Conservation (phyloP, 2,113 vertebrate genomes). For the Tyrannus savana region DNA sequence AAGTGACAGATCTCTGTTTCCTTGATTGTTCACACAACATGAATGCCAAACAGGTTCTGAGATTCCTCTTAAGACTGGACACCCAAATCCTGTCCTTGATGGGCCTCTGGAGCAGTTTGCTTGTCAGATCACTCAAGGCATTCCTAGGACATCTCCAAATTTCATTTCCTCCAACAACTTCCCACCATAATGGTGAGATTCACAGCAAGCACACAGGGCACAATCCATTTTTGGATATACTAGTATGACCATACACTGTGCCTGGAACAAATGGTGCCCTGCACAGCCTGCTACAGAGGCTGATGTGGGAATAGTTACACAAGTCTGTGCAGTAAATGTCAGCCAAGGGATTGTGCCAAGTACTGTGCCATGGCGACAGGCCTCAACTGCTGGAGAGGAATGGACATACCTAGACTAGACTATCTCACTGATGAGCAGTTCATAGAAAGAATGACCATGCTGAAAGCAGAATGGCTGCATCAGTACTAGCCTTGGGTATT, state of each 20-base stretch:
- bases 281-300: not conserved
- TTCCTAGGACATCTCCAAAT: not conserved
- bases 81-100: not conserved
- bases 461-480: not conserved
- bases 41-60: not conserved
- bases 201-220: not conserved
- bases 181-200: not conserved
- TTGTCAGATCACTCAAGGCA: not conserved
- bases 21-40: not conserved
- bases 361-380: not conserved
- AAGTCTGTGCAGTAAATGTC: not conserved
- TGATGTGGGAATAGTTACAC: not conserved
- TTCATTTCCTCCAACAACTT: not conserved
- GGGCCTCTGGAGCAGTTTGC: not conserved
- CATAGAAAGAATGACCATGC: accelerated
- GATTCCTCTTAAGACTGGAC: not conserved
- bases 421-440: not conserved
- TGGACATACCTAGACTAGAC: not conserved
- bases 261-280: not conserved
- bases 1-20: not conserved
- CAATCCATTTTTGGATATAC: not conserved
- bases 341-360: not conserved
- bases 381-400: not conserved
- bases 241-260: not conserved
- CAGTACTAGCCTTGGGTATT: not conserved